Conservation (phyloP, 1,140 invertebrate genomes). For the Cheumatopsyche charites region DNA sequence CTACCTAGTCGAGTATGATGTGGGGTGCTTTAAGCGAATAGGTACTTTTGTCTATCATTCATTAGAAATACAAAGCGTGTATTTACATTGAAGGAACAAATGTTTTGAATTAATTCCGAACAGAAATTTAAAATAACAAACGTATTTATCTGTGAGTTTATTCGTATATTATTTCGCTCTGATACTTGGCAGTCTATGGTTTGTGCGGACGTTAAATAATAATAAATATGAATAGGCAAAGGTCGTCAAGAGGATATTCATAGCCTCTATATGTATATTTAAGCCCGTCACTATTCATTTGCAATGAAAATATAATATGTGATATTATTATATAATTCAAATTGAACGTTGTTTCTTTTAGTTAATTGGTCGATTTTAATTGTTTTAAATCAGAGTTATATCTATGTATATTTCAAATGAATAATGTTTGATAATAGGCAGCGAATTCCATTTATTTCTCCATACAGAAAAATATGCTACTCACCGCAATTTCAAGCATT, state of each 20-base stretch:
- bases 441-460: too few species aligned
- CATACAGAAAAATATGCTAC: too few species aligned
- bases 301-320: too few species aligned
- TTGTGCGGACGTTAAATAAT: slow-evolving; percentile 4
- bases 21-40: not conserved
- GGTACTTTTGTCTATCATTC: not conserved
- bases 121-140: slow-evolving; percentile 39
- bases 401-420: too few species aligned
- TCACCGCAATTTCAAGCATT: too few species aligned
- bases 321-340: too few species aligned
- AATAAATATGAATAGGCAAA: slow-evolving; percentile 24
- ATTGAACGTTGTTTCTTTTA: too few species aligned
- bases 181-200: slow-evolving; percentile 17
- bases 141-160: slow-evolving; percentile 14
- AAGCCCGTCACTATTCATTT: too few species aligned
- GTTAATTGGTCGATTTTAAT: too few species aligned
- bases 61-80: slow-evolving; percentile 19
- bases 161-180: slow-evolving; percentile 23
- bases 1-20: not conserved
- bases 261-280: too few species aligned
- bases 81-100: slow-evolving; percentile 13
- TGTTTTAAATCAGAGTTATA: too few species aligned
- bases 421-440: too few species aligned
- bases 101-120: slow-evolving; percentile 40
- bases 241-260: not conserved